Base-by-base conservation (phyloP, 2,888 invertebrate species). In the Drosophila paramelanica region DNA sequence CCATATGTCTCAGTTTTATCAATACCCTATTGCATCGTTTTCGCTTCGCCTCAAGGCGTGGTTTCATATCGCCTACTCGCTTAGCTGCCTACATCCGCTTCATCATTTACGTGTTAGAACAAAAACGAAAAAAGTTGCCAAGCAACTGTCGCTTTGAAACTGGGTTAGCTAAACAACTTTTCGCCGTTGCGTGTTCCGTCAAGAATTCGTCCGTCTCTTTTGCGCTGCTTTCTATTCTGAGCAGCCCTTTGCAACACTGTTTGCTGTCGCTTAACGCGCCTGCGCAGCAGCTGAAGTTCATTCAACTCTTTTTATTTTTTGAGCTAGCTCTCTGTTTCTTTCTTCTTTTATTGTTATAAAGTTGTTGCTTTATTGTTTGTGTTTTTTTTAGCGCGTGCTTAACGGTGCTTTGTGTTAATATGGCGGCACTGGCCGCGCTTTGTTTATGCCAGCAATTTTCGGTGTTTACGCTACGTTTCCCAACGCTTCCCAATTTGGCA, bases 211-310 rank as follows among this genome's bases (percentile, higher is more conserved):
- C 43, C 11, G 23, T 64, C 51, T 51, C 60, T 47, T 50, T 55
- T 65, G 25, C 25, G 23, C 46, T 71, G 79, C 82, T 77, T 81
- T 84, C 81, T 68, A 65, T 67, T 79, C 47, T 61, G 62, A 64
- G 61, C 68, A 67, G 66, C 62, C 68, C 72, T 74, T 79, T 84
- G 66, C 27, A 67, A 52, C 46, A 50, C 14, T 46, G 42, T 36
- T 27, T 33, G 78, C 31, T 45, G 65, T 31, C 51, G 64, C 58
- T 68, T 76, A 56, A 76, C 57, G 60, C 83, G 83, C 64, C 64
- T 67, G 87, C 89, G 89, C 89, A 61, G 53, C 71, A 49, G 52
- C 61, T 43, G 52, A 68, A 77, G 83, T 89, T 83, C 83, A 87
- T 83, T 83, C 83, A 83, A 83, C 83, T 89, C 87, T 77, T 81